These are phyloP conservation scores for Ammospiza caudacuta DNA, from an alignment of 2,113 vertebrate genomes.

Conservation along the genomic window DNA sequence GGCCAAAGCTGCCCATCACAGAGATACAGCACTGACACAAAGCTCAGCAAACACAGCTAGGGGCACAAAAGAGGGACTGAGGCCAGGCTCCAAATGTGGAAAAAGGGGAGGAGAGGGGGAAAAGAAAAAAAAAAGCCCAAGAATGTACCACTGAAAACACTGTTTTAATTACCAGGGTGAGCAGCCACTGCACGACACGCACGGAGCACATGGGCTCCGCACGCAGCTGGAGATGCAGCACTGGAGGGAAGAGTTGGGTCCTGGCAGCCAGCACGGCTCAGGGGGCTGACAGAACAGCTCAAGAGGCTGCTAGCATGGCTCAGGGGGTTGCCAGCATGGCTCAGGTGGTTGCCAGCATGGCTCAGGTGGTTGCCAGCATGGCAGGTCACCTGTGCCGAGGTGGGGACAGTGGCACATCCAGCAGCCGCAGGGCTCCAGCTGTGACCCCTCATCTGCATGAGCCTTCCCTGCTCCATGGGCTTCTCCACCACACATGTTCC, in stretches of 20 bases:
- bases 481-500: rapidly evolving
- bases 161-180: slow-evolving; percentile 49
- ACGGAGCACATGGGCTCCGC: slow-evolving; percentile 4
- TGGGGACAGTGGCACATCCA: background rate
- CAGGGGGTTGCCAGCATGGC: background rate
- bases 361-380: too few species aligned
- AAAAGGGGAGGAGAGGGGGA: background rate
- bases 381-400: background rate
- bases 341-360: background rate
- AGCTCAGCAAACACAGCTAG: background rate
- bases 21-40: background rate
- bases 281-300: background rate
- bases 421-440: rapidly evolving
- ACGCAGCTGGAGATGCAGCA: background rate
- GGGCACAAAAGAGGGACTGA: background rate
- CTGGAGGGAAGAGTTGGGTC: background rate
- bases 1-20: rapidly evolving
- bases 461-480: background rate
- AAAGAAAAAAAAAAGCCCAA: background rate
- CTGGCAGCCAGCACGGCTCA: background rate
- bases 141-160: slow-evolving; percentile 11
- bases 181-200: background rate
- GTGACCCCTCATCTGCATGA: rapidly evolving
- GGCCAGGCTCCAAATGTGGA: background rate
- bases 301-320: background rate